Percentiles rank a stretch among this genome's conserved stretches.
phyloP scores from a whole-genome alignment of 2,888 invertebrate species.

The Timandra comae region DNA sequence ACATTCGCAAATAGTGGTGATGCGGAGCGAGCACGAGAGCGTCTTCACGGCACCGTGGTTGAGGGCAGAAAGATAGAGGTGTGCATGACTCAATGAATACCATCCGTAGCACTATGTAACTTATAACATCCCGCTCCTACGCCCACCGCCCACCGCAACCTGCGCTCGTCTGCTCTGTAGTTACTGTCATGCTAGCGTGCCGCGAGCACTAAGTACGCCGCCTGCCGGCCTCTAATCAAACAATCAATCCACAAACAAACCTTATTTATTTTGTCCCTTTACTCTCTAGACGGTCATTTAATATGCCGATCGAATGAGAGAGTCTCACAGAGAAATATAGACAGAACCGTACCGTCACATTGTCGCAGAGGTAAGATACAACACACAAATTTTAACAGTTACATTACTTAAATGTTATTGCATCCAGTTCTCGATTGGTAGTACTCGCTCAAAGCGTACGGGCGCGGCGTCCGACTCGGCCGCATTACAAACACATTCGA shows the following conservation, averaged over 20 bases:
- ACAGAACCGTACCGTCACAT: conserved; percentile 74
- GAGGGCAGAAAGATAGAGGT: conserved; percentile 99
- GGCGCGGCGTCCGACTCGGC: not conserved
- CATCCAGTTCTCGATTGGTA: conserved; percentile 4
- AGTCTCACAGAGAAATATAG: conserved; percentile 77
- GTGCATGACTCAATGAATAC: conserved; percentile 90
- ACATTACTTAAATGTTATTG: conserved; percentile 38
- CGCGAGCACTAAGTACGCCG: conserved; percentile 29
- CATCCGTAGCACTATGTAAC: conserved; percentile 79
- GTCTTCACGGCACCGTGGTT: conserved; percentile 99
- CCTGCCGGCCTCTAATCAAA: conserved; percentile 63
- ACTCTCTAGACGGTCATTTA: conserved; percentile 83
- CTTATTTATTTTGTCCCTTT: conserved; percentile 78
- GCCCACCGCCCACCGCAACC: conserved; percentile 65
- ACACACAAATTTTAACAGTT: conserved; percentile 51
- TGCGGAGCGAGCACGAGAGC: conserved; percentile 99
- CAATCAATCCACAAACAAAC: conserved; percentile 72
- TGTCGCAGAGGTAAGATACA: conserved; percentile 72
- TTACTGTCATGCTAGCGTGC: conserved; percentile 71
- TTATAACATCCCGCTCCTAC: conserved; percentile 79
- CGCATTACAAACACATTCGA: conserved; percentile 9
- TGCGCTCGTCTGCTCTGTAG: conserved; percentile 77
- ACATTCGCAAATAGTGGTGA: conserved; percentile 99
- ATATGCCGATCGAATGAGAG: conserved; percentile 77
- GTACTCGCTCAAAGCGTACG: conserved; percentile 4